Conservation (phyloP, 2,113 vertebrate species). For the Cyanistes caeruleus region DNA sequence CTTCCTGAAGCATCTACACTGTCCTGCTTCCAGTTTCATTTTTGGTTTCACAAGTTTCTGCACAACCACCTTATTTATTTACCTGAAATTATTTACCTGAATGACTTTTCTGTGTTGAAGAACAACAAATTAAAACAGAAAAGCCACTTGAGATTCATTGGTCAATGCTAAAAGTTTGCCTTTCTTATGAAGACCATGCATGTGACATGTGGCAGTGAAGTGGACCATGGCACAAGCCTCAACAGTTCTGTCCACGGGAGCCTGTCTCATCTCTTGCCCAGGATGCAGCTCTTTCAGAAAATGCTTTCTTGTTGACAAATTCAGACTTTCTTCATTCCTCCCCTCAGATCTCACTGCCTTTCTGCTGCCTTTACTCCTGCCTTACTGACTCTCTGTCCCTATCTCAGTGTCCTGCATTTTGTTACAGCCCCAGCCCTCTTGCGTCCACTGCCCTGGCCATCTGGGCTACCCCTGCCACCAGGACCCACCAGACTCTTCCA, state of each 20-base stretch:
- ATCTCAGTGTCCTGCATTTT: fast-evolving
- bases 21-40: not conserved
- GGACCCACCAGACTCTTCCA: not conserved
- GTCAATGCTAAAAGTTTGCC: not conserved
- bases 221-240: fast-evolving
- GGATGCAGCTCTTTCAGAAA: not conserved
- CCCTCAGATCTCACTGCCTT: not conserved
- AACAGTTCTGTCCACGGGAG: fast-evolving
- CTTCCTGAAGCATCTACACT: not conserved
- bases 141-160: not conserved
- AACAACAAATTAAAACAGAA: not conserved
- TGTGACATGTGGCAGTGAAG: not conserved
- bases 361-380: not conserved
- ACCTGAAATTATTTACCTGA: not conserved
- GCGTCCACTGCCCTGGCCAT: not conserved
- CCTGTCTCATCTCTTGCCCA: not conserved
- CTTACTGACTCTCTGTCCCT: not conserved
- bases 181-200: not conserved
- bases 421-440: not conserved
- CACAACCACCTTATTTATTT: not conserved
- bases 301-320: not conserved
- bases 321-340: not conserved
- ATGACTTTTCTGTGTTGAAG: not conserved
- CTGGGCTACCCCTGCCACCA: not conserved
- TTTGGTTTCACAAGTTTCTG: not conserved